A percentile compares a stretch with the other conserved stretches of the same genome.
phyloP scores from a whole-genome alignment of 1,140 invertebrate genomes.

The Asobara japonica region DNA sequence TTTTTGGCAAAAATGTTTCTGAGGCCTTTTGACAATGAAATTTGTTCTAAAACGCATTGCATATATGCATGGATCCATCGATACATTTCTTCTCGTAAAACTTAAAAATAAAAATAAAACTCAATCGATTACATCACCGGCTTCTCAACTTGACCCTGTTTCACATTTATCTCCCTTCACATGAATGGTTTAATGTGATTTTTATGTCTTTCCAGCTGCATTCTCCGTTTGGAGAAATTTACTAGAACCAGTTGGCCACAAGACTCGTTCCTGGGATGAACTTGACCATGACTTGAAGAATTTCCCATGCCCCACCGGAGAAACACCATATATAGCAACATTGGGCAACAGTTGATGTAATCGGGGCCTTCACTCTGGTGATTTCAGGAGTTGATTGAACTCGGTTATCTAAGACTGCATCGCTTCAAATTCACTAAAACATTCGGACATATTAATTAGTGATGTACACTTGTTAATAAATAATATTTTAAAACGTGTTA shows the following conservation, averaged over 20 bases:
- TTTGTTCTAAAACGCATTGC: neutral
- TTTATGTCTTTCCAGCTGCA: neutral
- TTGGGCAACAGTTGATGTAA: neutral
- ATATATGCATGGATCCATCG: neutral
- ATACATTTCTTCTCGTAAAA: no score
- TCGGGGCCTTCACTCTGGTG: neutral
- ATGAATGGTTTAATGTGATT: neutral
- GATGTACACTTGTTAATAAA: no score
- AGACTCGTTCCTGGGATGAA: slow-evolving; percentile 6
- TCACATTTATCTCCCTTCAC: neutral
- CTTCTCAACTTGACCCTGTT: neutral
- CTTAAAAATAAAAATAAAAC: no score
- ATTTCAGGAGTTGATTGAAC: neutral
- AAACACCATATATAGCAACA: neutral
- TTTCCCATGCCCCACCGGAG: neutral
- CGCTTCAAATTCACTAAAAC: no score
- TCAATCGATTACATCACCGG: no score
- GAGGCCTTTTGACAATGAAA: no score
- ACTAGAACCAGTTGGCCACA: neutral
- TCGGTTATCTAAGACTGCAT: no score
- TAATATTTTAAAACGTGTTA: no score
- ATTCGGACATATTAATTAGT: no score
- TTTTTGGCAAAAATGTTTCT: no score
- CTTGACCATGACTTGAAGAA: neutral
- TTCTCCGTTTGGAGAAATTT: neutral